Base-by-base conservation (phyloP, 37 sponge, comb jelly and placozoan genomes). In the Bolinopsis microptera region DNA sequence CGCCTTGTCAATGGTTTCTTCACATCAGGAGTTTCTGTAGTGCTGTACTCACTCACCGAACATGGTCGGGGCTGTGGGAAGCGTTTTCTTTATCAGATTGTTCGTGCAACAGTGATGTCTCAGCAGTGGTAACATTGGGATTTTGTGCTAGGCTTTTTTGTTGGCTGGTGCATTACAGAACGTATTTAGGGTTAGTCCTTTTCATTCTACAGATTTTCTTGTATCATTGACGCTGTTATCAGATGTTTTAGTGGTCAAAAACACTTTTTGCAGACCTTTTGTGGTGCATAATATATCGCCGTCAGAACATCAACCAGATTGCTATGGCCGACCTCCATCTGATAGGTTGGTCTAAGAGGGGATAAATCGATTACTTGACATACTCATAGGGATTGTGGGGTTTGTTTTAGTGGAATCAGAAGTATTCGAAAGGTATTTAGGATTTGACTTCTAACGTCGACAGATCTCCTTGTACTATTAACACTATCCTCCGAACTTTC, bases 31-130 rank as follows among this genome's bases (percentile, higher is more conserved):
- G 80, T 77, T 77, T 77, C 80, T 35, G 80, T 77, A 32, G 80
- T 77, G 80, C 80, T 77, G 80, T 77, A 77, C 32, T 77, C 80
- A 34, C 80, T 77, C 33, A 36, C 32, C 9, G 80, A 77, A 34
- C n/a, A 34, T 35, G 3, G 32, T 77, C 80, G 9, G 28, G 80
- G 5, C 13, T 1, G 37, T 77, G 5, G 13, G 61, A 18, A 18
- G 13, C 5, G 13, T 48, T 48, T 18, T 48, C 13, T 13, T 13
- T 48, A 13, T 48, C 61, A 18, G 61, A 48, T 48, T 5, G 5
- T 48, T 48, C 9, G 13, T 48, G 9, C 13, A 13, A 48, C 13
- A 18, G 5, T 13, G 61, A 48, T 18, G 61, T 18, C 9, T 48
- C 61, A 18, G 61, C 61, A 48, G 5, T 13, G 13, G 13, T 5